Evolutionary conservation across 2,888 invertebrate species (phyloP), one percentile per base, ranked within the genome.

Genomic region (Philereme transversata): DNA sequence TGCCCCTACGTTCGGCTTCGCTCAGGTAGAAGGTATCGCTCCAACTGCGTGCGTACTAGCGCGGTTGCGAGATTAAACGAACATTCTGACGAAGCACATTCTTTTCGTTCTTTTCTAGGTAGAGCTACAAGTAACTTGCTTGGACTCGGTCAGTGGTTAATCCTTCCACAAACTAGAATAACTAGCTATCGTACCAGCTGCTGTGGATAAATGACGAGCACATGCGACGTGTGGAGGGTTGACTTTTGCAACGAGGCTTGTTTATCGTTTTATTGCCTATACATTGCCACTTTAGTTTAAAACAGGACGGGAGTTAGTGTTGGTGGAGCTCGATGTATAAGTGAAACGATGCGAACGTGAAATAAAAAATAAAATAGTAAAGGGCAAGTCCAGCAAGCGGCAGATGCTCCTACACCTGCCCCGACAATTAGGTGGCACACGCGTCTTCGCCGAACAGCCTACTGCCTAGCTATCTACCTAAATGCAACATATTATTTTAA

Each of bases 401-500:
- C 91, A 91, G 91, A 90, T 91, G 91, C 86, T 78, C 65, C 73
- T 70, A 76, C 91, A 91, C 90, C 91, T 92, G 91, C 82, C 80
- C 57, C 75, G 65, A 79, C 86, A 89, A 89, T 89, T 88, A 89
- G 81, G 74, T 76, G 78, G 77, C 82, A 86, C 86, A 86, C 87
- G 86, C 84, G 82, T 83, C 79, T 79, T 72, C 74, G 73, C 72
- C 74, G 73, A 78, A 76, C 72, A 69, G 69, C 74, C 70, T 51
- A 55, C 54, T 50, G 45, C 38, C 49, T 51, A 60, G 45, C 36
- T 51, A 60, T 55, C 34, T 50, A 44, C 35, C 41, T 60, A 35
- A 55, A 54, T 62, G 38, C 51, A 44, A 46, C 8, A 44, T 58
- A 58, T 40, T 22, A 22, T 22, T 22, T 22, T 22, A 22, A 22